These are phyloP conservation scores for Myotis davidii DNA, from an alignment of 2,113 vertebrate genomes.

Conservation along the genomic window DNA sequence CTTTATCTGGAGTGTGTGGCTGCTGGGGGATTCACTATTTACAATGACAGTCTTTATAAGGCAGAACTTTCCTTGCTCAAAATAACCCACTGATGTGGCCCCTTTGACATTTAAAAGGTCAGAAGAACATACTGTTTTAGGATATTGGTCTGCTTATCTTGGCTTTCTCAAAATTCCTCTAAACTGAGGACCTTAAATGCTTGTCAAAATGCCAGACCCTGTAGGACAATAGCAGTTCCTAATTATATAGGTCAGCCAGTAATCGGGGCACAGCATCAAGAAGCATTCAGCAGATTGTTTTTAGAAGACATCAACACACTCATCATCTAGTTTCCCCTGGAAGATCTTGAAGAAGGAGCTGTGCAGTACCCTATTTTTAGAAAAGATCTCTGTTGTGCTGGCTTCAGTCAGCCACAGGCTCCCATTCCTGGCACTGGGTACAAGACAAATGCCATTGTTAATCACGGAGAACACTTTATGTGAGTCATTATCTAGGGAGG, in stretches of 20 bases:
- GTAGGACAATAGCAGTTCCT: slow-evolving; percentile 68
- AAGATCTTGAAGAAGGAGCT: slow-evolving; percentile 34
- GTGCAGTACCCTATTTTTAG: slow-evolving; percentile 31
- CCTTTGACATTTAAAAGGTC: slow-evolving; percentile 67
- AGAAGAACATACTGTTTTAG: slow-evolving; percentile 74
- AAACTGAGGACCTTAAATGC: slow-evolving; percentile 63
- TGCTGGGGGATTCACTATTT: slow-evolving; percentile 39
- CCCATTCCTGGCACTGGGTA: slow-evolving; percentile 52
- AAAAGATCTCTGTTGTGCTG: slow-evolving; percentile 45
- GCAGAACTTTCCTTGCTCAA: slow-evolving; percentile 63
- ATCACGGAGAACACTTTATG: slow-evolving; percentile 57
- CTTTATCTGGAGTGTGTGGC: not conserved
- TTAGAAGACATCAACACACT: slow-evolving; percentile 55
- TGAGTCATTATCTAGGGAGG: slow-evolving; percentile 64
- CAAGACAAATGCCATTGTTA: slow-evolving; percentile 75
- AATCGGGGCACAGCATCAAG: slow-evolving; percentile 68
- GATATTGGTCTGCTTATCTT: slow-evolving; percentile 75
- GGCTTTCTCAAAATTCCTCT: slow-evolving; percentile 76
- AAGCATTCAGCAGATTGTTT: slow-evolving; percentile 69
- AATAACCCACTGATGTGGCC: slow-evolving; percentile 45
- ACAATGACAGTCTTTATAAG: not conserved
- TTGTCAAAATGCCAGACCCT: slow-evolving; percentile 70
- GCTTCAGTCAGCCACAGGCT: not conserved
- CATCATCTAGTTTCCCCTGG: slow-evolving; percentile 23
- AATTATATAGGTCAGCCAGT: slow-evolving; percentile 73